Conservation (phyloP, 2,888 invertebrate genomes). For the Ernsta delagoae region DNA sequence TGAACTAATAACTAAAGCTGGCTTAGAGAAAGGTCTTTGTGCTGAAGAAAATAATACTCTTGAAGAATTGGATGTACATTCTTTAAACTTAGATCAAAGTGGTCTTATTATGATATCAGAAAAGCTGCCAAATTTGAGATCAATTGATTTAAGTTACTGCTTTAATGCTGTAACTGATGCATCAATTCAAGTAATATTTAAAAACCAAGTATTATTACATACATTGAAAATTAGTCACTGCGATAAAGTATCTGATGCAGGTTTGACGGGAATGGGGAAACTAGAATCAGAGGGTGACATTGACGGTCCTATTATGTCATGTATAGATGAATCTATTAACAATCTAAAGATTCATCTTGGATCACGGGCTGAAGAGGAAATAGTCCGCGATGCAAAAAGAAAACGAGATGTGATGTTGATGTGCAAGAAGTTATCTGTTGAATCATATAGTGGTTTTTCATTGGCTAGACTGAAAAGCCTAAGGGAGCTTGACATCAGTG, state of each 20-base stretch:
- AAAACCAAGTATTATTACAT: conserved; percentile 84
- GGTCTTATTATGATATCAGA: conserved; percentile 86
- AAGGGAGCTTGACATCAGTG: conserved; percentile 86
- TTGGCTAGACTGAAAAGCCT: conserved; percentile 83
- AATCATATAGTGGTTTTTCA: conserved; percentile 77
- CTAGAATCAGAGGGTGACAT: conserved; percentile 61
- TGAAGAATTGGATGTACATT: conserved; percentile 83
- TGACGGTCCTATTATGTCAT: conserved; percentile 65
- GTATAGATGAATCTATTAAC: conserved; percentile 54
- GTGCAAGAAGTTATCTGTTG: conserved; percentile 81
- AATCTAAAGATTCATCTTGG: conserved; percentile 84
- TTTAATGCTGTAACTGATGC: conserved; percentile 89
- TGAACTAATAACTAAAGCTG: conserved; percentile 86
- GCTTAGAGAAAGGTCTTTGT: conserved; percentile 86
- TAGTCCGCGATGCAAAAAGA: conserved; percentile 87
- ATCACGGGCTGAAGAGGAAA: conserved; percentile 88
- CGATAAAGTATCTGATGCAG: conserved; percentile 88
- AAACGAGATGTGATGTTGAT: conserved; percentile 86
- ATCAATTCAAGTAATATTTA: conserved; percentile 88
- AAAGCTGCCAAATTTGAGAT: conserved; percentile 82
- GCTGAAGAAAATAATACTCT: conserved; percentile 73
- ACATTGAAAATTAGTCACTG: conserved; percentile 88
- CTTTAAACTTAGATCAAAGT: conserved; percentile 86
- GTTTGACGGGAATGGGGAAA: conserved; percentile 88
- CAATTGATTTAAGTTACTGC: conserved; percentile 88